Conservation (phyloP, 2,113 vertebrate species). For the Cacatua alba region DNA sequence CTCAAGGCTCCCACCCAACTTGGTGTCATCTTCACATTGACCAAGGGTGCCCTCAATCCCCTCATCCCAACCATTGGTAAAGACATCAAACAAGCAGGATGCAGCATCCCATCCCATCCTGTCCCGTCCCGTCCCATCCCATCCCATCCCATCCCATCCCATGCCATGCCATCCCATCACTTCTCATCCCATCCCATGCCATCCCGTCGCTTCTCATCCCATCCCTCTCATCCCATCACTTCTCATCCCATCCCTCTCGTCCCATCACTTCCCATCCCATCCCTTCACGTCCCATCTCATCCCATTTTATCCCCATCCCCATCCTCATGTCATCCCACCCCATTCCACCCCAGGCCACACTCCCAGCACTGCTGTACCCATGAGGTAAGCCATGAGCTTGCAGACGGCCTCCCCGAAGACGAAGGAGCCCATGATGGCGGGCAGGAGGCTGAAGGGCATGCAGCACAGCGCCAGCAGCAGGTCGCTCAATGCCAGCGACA, state of each 20-base stretch:
- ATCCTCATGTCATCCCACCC: too few relatives aligned
- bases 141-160: too few relatives aligned
- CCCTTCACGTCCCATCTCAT: too few relatives aligned
- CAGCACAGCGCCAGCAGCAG: slow-evolving; percentile 92
- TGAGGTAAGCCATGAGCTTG: slow-evolving; percentile 91
- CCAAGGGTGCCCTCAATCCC: neutral
- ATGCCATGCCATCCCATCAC: too few relatives aligned
- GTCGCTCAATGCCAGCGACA: slow-evolving; percentile 93
- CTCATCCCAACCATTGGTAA: neutral
- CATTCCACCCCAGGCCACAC: neutral
- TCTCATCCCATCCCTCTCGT: too few relatives aligned
- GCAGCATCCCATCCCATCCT: neutral
- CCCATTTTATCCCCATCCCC: too few relatives aligned
- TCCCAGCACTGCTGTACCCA: slow-evolving; percentile 77
- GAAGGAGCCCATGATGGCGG: slow-evolving; percentile 92
- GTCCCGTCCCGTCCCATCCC: too few relatives aligned
- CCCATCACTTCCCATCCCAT: too few relatives aligned
- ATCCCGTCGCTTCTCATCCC: too few relatives aligned
- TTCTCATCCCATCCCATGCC: too few relatives aligned
- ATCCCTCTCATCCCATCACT: too few relatives aligned
- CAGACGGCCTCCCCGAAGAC: slow-evolving; percentile 92
- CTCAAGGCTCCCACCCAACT: neutral
- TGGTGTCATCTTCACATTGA: neutral
- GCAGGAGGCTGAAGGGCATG: slow-evolving; percentile 95
- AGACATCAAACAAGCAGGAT: neutral